Percentiles rank a stretch among this genome's conserved stretches.
phyloP scores from a whole-genome alignment of 1,140 invertebrate genomes.

The Subanguina moxae region DNA sequence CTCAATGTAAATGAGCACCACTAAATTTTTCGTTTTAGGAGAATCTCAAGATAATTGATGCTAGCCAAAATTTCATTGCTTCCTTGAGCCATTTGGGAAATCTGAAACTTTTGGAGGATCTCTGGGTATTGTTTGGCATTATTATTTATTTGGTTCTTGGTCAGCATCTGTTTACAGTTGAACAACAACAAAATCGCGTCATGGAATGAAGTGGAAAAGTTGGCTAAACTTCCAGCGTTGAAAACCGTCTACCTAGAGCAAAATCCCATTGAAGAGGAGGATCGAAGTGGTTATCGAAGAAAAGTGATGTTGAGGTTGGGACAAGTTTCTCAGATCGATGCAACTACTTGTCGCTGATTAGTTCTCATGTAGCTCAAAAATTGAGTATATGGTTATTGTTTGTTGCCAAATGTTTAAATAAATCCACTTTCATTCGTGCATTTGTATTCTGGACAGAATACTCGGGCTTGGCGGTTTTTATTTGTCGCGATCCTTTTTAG shows the following conservation, averaged over 20 bases:
- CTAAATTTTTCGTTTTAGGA: conserved; percentile 3
- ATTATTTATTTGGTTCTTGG: neutral
- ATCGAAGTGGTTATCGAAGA: conserved; percentile 32
- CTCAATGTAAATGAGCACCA: too few relatives aligned
- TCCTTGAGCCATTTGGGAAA: neutral
- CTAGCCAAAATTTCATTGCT: neutral
- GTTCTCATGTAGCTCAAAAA: too few relatives aligned
- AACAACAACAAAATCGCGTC: conserved; percentile 16
- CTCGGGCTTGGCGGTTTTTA: too few relatives aligned
- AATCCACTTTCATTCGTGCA: too few relatives aligned
- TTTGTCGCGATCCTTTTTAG: too few relatives aligned
- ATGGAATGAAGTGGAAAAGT: conserved; percentile 38
- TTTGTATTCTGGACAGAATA: too few relatives aligned
- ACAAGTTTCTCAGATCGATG: conserved; percentile 39
- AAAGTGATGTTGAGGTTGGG: conserved; percentile 33
- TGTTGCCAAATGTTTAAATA: too few relatives aligned
- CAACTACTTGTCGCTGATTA: neutral
- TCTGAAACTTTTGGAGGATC: neutral
- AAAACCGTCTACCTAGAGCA: conserved; percentile 37
- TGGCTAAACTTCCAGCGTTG: conserved; percentile 32
- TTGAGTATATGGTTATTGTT: too few relatives aligned
- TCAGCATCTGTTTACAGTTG: conserved; percentile 25
- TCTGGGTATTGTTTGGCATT: neutral
- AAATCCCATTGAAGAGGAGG: conserved; percentile 38
- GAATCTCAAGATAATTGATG: conserved; percentile 3